A percentile compares a stretch with the other conserved stretches of the same genome.
Conservation (phyloP, 2,888 invertebrate genomes). For the Perizoma affinitatum region DNA sequence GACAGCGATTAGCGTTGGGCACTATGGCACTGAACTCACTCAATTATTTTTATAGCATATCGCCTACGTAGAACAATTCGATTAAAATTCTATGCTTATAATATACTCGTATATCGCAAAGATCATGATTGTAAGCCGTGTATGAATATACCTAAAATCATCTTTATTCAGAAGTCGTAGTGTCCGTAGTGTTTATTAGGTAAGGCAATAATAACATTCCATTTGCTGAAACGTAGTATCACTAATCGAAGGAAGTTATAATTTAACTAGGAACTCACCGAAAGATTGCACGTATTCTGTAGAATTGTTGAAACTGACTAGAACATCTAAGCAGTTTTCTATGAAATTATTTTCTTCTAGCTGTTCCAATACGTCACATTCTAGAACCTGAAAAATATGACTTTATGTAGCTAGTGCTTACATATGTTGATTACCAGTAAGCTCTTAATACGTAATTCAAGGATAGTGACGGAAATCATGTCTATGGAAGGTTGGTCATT, state of each 20-base stretch:
- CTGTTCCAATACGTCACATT: conserved; percentile 61
- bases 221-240: not conserved
- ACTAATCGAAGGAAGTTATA: no score
- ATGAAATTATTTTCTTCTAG: conserved; percentile 60
- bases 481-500: no score
- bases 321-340: conserved; percentile 64
- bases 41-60: conserved; percentile 31
- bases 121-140: no score
- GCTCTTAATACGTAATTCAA: no score
- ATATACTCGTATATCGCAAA: conserved; percentile 1
- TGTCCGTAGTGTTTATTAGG: conserved; percentile 8
- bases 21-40: conserved; percentile 14
- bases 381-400: conserved; percentile 59
- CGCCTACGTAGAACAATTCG: conserved; percentile 25
- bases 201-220: conserved; percentile 4
- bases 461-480: no score
- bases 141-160: not conserved
- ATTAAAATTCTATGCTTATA: conserved; percentile 33
- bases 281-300: conserved; percentile 57
- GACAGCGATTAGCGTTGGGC: conserved; percentile 25
- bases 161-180: conserved; percentile 15
- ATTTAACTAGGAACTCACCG: conserved; percentile 52
- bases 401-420: not conserved
- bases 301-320: conserved; percentile 67
- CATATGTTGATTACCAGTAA: no score